Conservation (phyloP, 2,888 invertebrate species). For the Pandemis cinnamomeana region DNA sequence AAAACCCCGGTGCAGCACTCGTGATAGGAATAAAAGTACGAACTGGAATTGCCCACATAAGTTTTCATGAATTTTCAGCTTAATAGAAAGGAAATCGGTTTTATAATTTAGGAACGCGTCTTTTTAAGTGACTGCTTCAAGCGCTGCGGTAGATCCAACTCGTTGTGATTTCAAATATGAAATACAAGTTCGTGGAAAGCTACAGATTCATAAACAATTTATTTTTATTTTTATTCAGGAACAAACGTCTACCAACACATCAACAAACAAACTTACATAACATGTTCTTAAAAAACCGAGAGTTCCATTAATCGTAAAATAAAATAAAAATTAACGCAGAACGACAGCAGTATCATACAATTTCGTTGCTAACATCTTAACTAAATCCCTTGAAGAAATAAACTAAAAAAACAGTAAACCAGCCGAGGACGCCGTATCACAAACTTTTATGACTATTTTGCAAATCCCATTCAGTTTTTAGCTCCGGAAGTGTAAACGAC, state of each 20-base stretch:
- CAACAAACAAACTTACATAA: too few relatives aligned
- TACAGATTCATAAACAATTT: too few relatives aligned
- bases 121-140: background rate
- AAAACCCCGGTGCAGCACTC: conserved; percentile 5
- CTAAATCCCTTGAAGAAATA: background rate
- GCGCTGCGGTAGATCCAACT: too few relatives aligned
- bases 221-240: too few relatives aligned
- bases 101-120: background rate
- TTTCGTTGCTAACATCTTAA: background rate
- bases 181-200: too few relatives aligned
- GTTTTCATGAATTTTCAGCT: background rate
- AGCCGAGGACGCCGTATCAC: conserved; percentile 22
- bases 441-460: conserved; percentile 42
- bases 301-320: too few relatives aligned
- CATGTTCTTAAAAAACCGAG: too few relatives aligned
- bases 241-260: too few relatives aligned
- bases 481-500: conserved; percentile 43
- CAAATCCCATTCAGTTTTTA: conserved; percentile 41
- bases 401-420: conserved; percentile 21
- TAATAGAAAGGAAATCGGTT: background rate
- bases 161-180: background rate
- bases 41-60: background rate
- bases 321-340: too few relatives aligned
- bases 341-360: too few relatives aligned
- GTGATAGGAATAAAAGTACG: background rate